Evolutionary conservation across 2,888 invertebrate genomes (phyloP), one percentile per base, ranked within the genome.

Genomic region (Antheraea assamensis): DNA sequence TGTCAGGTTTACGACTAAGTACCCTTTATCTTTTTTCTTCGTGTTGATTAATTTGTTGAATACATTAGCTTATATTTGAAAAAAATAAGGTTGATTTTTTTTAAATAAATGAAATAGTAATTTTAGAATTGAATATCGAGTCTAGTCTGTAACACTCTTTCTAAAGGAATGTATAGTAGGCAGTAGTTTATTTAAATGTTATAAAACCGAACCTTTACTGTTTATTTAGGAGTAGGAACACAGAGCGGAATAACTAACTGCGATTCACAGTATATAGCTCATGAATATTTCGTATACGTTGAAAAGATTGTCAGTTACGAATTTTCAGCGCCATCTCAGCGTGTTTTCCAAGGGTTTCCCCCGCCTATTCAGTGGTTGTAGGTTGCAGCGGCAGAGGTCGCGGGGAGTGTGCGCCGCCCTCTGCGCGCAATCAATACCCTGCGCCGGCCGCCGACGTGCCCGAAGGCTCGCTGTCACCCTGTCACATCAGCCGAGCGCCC

Each of bases 341-440:
- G 82, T 76, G 76, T 81, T 87, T 87, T 85, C 83, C 85, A 73
- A 78, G 83, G 89, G 84, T 87, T 92, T 92, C 84, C 88, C 42
- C 89, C 87, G 78, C 78, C 81, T 84, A 85, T 79, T 81, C 79
- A 64, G 78, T 81, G 78, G 81, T 82, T 81, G 76, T 80, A 74
- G 75, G 73, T 72, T 76, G 74, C 77, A 82, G 80, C 83, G 83
- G 82, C 83, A 90, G 92, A 90, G 93, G 92, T 86, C 85, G 85
- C 78, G 80, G 81, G 80, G 82, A 78, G 76, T 81, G 83, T 81
- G 85, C 84, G 82, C 77, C 85, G 83, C 82, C 83, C 84, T 80
- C 83, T 78, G 79, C 85, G 85, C 88, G 87, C 87, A 91, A 94
- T 94, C 94, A 87, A 94, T 94, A 93, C 88, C 88, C 86, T 89